Base-by-base conservation (phyloP, 2,113 vertebrate species). In the Hyperopisus bebe region DNA sequence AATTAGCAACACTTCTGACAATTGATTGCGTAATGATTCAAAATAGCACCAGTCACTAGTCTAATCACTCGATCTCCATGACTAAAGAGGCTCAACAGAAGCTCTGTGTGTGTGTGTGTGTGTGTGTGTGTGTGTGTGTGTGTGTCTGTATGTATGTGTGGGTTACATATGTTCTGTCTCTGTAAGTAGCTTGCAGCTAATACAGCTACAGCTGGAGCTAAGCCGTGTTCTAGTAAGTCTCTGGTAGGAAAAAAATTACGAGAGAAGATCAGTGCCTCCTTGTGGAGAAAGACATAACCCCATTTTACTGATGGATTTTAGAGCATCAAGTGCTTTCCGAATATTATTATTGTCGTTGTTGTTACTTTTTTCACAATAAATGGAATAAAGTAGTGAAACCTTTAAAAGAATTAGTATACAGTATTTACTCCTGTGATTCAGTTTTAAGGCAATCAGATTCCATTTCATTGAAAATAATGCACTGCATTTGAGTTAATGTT, bases 261-360 rank as follows among this genome's bases (percentile, higher is more conserved):
- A 80, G 70, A 89, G 70, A 51, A 50, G 58, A 35, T 77, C 48
- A 89, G 88, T 24, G 88, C 74, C 88, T 82, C 39, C 88, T 82
- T 44, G 70, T 89, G 88, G 88, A n/a, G 7, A 50, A 39, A 70
- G 10, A 31, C 10, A 70, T 31, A 70, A 70, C 10, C 19, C 2
- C 62, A 27, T 70, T 19, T 42, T 77, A 19, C 15, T 80, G 5
- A 77, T 35, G 11, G 21, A 17, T 35, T 35, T 77, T 77, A 77
- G 31, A 17, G 70, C 70, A 77, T 77, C 31, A 9, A 19, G 39
- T 39, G 35, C 62, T 31, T 70, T 70, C n/a, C 1, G n/a, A 13
- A 70, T 70, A 80, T 35, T 77, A 77, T 21, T 42, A 19, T 7
- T 13, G 10, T 31, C 19, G 0, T 1, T 19, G 74, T 17, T 39